A percentile compares a stretch with the other conserved stretches of the same genome.
These are phyloP conservation scores for Monopis laevigella DNA, from an alignment of 2,888 invertebrate species.

Conservation along the genomic window DNA sequence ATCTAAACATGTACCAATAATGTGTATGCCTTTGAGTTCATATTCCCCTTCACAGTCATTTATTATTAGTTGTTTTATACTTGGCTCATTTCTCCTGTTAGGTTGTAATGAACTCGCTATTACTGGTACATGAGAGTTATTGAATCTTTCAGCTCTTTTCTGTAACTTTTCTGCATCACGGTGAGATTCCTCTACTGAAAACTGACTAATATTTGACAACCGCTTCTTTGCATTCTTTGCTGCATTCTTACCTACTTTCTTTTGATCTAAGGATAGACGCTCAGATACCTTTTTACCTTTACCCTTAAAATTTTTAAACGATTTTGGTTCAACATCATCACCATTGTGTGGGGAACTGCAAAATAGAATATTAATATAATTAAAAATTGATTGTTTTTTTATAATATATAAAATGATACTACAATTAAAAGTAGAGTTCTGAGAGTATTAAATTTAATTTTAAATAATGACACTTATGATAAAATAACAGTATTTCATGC, in stretches of 20 bases:
- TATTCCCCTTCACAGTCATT: conserved; percentile 76
- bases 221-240: conserved; percentile 65
- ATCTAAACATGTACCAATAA: conserved; percentile 93
- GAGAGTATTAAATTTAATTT: conserved; percentile 11
- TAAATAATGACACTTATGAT: no score
- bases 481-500: neutral
- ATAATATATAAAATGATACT: no score
- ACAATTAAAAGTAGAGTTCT: conserved; percentile 6
- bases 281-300: conserved; percentile 65
- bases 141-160: conserved; percentile 91
- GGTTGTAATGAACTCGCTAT: conserved; percentile 54
- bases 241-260: conserved; percentile 49
- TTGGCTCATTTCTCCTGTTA: conserved; percentile 38
- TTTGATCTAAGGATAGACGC: conserved; percentile 58
- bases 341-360: conserved; percentile 60
- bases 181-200: conserved; percentile 72
- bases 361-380: conserved; percentile 24
- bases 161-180: conserved; percentile 82
- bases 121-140: conserved; percentile 55
- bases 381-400: no score
- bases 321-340: conserved; percentile 56
- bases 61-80: conserved; percentile 40
- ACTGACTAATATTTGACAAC: conserved; percentile 69
- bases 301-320: conserved; percentile 36
- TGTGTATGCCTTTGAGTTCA: conserved; percentile 87